Conservation (phyloP, 2,113 vertebrate genomes). For the Tricholaema leucomelas region DNA sequence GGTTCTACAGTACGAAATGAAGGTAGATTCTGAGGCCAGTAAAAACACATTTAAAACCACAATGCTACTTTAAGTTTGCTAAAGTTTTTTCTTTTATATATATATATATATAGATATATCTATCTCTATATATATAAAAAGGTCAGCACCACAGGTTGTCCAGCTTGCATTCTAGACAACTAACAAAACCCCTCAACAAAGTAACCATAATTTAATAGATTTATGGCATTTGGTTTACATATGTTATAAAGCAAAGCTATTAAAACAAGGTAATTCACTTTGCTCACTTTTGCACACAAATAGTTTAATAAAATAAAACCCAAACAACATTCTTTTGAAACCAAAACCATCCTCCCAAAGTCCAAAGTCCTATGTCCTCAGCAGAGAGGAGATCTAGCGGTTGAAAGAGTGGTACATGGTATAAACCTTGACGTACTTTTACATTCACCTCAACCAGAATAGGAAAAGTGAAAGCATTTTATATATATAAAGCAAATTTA, state of each 20-base stretch:
- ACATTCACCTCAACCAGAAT: constrained; percentile 77
- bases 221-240: constrained; percentile 83
- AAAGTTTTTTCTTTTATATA: background rate
- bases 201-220: constrained; percentile 73
- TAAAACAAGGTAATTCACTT: constrained; percentile 74
- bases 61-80: constrained; percentile 79
- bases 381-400: constrained; percentile 59
- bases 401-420: constrained; percentile 62
- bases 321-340: constrained; percentile 69
- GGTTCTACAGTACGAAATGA: constrained; percentile 82
- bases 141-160: constrained; percentile 79
- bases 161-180: constrained; percentile 70
- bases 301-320: constrained; percentile 64
- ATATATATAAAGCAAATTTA: constrained; percentile 76
- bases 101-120: constrained; percentile 35
- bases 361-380: constrained; percentile 60
- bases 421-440: constrained; percentile 72
- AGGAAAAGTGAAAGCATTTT: constrained; percentile 76
- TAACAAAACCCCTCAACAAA: constrained; percentile 71
- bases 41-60: constrained; percentile 78
- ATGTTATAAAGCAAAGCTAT: constrained; percentile 75
- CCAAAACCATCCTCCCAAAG: constrained; percentile 55
- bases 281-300: constrained; percentile 75
- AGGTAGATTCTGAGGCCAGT: constrained; percentile 81
- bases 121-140: constrained; percentile 73